Base-by-base conservation (phyloP, 2,888 invertebrate genomes). In the Luffia ferchaultella region DNA sequence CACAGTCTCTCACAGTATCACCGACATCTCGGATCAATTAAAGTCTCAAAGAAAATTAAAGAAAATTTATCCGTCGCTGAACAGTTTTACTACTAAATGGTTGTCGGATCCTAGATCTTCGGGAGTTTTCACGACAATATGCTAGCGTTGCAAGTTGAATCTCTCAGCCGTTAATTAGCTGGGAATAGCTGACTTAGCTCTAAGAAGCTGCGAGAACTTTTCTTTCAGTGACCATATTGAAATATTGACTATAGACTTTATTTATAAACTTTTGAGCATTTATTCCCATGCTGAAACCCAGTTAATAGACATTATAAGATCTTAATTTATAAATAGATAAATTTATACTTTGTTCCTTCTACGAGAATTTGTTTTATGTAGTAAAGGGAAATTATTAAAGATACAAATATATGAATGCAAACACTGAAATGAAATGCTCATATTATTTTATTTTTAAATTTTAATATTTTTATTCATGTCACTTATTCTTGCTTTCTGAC, bases 101-200 rank as follows among this genome's bases (percentile, higher is more conserved):
- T n/a, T n/a, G n/a, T n/a, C n/a, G n/a, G n/a, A n/a, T n/a, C n/a
- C n/a, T n/a, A n/a, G n/a, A n/a, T n/a, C n/a, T n/a, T n/a, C n/a
- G n/a, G n/a, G n/a, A n/a, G n/a, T n/a, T n/a, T n/a, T n/a, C 71
- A 74, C 68, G 72, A 65, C 65, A 65, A 61, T 59, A 57, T 58
- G 57, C 48, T 46, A 43, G 43, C 49, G 44, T 16, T 43, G 47
- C 41, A 18, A 45, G 54, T 57, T 58, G 53, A 59, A 62, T 58
- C 57, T 60, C 58, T 55, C 60, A 49, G 40, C 63, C 67, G 63
- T 68, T 73, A 74, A 73, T 73, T 73, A 73, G 70, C 62, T 60
- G 63, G 64, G 63, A 67, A 70, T 65, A 65, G 67, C 67, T 60
- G 59, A 60, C 56, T 60, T 58, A 54, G 55, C 56, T 58, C 64